Percentiles rank a stretch among this genome's conserved stretches.
Evolutionary conservation across 2,797 vertebrate genomes (phyloP).

Genomic region (Enteromius radiatus): DNA sequence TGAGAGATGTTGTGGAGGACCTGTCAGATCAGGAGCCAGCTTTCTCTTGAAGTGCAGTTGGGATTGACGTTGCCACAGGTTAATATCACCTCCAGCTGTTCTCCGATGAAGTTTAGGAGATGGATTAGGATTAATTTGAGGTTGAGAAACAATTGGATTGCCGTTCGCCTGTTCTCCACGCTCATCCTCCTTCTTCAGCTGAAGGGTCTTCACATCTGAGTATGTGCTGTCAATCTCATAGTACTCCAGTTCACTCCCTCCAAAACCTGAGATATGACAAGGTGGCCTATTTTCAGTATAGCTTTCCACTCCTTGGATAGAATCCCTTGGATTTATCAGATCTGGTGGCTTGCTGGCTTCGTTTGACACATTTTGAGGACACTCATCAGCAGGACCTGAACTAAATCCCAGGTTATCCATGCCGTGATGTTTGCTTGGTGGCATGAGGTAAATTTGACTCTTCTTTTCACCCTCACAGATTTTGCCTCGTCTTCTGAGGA

Average conservation of each 20-base stretch:
- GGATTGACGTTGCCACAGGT: slow-evolving; percentile 27
- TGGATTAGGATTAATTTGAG: not conserved
- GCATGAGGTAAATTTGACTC: slow-evolving; percentile 36
- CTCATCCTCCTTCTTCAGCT: slow-evolving; percentile 56
- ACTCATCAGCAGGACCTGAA: slow-evolving; percentile 55
- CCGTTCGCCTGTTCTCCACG: slow-evolving; percentile 8
- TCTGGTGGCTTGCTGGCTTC: slow-evolving; percentile 53
- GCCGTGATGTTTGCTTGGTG: slow-evolving; percentile 61
- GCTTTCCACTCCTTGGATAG: slow-evolving; percentile 47
- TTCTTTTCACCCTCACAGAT: slow-evolving; percentile 13
- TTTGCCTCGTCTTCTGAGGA: slow-evolving; percentile 55
- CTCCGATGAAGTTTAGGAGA: slow-evolving; percentile 6
- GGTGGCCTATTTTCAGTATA: slow-evolving; percentile 43
- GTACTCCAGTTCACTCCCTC: slow-evolving; percentile 70
- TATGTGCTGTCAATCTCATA: slow-evolving; percentile 73
- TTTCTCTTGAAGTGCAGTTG: slow-evolving; percentile 47
- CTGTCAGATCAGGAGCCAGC: slow-evolving; percentile 53
- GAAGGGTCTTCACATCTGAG: slow-evolving; percentile 63
- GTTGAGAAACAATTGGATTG: slow-evolving; percentile 5
- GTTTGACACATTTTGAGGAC: slow-evolving; percentile 18
- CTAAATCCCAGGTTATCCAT: slow-evolving; percentile 66
- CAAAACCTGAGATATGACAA: slow-evolving; percentile 35
- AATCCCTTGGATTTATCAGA: slow-evolving; percentile 50
- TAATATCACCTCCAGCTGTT: slow-evolving; percentile 5
- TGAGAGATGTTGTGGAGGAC: slow-evolving; percentile 70